Conservation (phyloP, 2,888 invertebrate species). For the Cryptocheilus praepositus region DNA sequence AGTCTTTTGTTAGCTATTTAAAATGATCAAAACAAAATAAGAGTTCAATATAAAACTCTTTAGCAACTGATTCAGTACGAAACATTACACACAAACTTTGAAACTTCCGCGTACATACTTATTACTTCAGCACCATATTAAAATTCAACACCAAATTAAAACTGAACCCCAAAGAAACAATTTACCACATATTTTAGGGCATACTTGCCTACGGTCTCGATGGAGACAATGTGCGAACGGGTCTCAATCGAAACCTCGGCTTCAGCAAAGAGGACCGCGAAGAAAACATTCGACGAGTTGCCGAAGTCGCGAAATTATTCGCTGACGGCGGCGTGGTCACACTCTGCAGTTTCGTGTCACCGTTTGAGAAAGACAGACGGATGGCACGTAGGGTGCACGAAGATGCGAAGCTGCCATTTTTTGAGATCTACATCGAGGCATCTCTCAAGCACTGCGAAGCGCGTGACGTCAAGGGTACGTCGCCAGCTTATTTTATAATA, state of each 20-base stretch:
- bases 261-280: constrained; percentile 95
- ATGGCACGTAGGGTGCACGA: constrained; percentile 92
- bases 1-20: no score
- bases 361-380: constrained; percentile 93
- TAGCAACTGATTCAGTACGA: no score
- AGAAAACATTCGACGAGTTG: constrained; percentile 96
- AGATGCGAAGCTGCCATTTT: constrained; percentile 89
- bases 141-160: no score
- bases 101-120: no score
- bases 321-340: constrained; percentile 97
- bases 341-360: constrained; percentile 97
- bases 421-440: constrained; percentile 97
- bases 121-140: no score
- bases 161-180: no score
- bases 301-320: constrained; percentile 96
- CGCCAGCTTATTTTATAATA: no score
- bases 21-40: no score
- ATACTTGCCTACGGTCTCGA: constrained; percentile 97
- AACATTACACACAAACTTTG: no score
- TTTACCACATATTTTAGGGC: constrained; percentile 76
- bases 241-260: constrained; percentile 95
- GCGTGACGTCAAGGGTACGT: constrained; percentile 91
- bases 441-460: constrained; percentile 94
- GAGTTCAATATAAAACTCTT: no score
- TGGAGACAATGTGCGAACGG: constrained; percentile 97